phyloP scores from a whole-genome alignment of 2,113 vertebrate genomes.

The Vanacampus margaritifer region DNA sequence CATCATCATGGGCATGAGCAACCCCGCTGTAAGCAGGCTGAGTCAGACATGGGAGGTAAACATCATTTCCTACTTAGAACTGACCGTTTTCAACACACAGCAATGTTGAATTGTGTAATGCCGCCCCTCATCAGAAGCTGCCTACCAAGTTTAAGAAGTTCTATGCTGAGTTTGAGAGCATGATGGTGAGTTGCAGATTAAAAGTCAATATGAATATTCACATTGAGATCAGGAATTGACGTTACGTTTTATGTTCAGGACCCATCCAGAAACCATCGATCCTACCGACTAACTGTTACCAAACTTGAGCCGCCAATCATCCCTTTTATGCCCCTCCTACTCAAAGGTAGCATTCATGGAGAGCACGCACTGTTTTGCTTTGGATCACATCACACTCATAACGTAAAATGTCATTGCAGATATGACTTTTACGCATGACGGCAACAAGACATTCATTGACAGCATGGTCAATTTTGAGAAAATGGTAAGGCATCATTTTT shows the following conservation, averaged over 20 bases:
- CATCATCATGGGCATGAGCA: slow-evolving; percentile 97
- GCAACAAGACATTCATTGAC: slow-evolving; percentile 95
- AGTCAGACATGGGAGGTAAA: slow-evolving; percentile 96
- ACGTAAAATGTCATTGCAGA: slow-evolving; percentile 73
- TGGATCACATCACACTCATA: neutral
- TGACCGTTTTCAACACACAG: neutral
- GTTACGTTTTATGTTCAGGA: slow-evolving; percentile 72
- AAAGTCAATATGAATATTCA: neutral
- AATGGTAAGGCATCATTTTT: slow-evolving; percentile 79
- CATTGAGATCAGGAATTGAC: neutral
- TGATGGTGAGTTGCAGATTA: slow-evolving; percentile 83
- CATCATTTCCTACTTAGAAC: neutral
- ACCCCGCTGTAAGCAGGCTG: slow-evolving; percentile 91
- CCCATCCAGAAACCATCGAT: slow-evolving; percentile 93
- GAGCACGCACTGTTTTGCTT: neutral
- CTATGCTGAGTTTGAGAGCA: slow-evolving; percentile 97
- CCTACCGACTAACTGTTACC: slow-evolving; percentile 91
- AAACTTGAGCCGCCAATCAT: slow-evolving; percentile 96
- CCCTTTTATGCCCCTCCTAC: slow-evolving; percentile 96
- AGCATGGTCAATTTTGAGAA: slow-evolving; percentile 98
- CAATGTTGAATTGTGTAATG: neutral
- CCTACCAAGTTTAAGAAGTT: slow-evolving; percentile 99
- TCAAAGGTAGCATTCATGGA: slow-evolving; percentile 82
- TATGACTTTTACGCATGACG: slow-evolving; percentile 97
- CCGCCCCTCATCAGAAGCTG: slow-evolving; percentile 82